Evolutionary conservation across 1,140 invertebrate genomes (phyloP), one percentile per base, ranked within the genome.

Genomic region (Cataglyphis hispanica): DNA sequence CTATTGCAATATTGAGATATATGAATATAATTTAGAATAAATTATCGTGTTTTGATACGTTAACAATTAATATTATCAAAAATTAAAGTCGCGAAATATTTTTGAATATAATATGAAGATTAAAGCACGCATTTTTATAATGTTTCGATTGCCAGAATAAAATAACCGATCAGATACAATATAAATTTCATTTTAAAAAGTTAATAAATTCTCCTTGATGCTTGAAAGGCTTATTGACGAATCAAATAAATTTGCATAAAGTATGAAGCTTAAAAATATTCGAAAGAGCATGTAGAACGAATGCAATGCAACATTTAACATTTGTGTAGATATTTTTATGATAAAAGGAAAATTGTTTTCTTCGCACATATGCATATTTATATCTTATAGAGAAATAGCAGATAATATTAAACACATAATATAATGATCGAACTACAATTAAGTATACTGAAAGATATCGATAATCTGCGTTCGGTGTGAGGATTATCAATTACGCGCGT

Each of bases 401-500:
- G 60, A 78, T 77, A 84, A 84, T 84, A 87, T 85, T 89, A 85
- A 90, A 78, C 66, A 37, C 61, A 31, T 53, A 61, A 37, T 77
- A 72, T 83, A 86, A 89, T 88, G 74, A 89, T 89, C 87, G 69
- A 77, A 46, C 58, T 40, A 85, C 89, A 85, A 89, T 90, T 89
- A 87, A 85, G 75, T 50, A 74, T 67, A 80, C 69, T 63, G 22
- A 58, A 37, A 80, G 85, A 87, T 89, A 90, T 56, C 75, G 60
- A 74, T 75, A 85, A 89, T 90, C 88, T 63, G 72, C 80, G 75
- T 81, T 80, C 53, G 80, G 89, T 72, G 89, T 86, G 85, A 85
- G 89, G 63, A 87, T 85, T 90, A 90, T 90, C 89, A 89, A 89
- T 89, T 87, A 40, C 56, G 40, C 81, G 85, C 85, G 85, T 90